Evolutionary conservation across 1,140 invertebrate species (phyloP), one percentile per base, ranked within the genome.

Genomic region (Drosophila guanche): DNA sequence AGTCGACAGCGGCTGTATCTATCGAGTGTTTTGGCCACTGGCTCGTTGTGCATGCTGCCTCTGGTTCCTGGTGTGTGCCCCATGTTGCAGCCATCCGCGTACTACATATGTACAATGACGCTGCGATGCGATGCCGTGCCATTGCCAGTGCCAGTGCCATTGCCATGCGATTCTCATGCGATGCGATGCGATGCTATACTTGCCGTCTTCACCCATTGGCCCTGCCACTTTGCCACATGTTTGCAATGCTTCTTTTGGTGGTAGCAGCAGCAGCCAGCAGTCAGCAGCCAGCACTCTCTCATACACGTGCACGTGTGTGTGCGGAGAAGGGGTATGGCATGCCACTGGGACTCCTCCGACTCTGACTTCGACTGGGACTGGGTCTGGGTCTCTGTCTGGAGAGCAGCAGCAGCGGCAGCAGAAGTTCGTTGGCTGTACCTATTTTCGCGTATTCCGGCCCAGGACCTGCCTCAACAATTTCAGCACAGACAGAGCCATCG

Each of bases 361-460:
- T 20, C 16, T 20, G 33, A 37, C 33, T 37, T 3, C 3, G 33
- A 33, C 29, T 33, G 29, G 29, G 29, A 12, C 33, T 37, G 33
- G 33, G 41, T 20, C 55, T 37, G 55, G 51, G 65, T 61, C 57
- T 62, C 55, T 58, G 73, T 79, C 78, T 72, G 89, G 89, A 68
- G 79, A 72, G 53, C 71, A 89, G 89, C 33, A 89, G 89, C 33
- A 37, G 33, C 33, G 12, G 33, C 25, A 27, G 25, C 25, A 27
- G 25, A 66, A 89, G 89, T 90, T 90, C 89, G 89, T 90, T 90
- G 89, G 89, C 89, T 90, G 89, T 90, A 90, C 89, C 89, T 90
- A 90, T 90, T 90, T 90, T 76, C 76, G 77, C 75, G 72, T 80
- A 75, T 75, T 79, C 56, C 73, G 63, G 88, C 88, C 33, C 89